Evolutionary conservation across 2,888 invertebrate species (phyloP).

Genomic region (Dasypogon diadema): DNA sequence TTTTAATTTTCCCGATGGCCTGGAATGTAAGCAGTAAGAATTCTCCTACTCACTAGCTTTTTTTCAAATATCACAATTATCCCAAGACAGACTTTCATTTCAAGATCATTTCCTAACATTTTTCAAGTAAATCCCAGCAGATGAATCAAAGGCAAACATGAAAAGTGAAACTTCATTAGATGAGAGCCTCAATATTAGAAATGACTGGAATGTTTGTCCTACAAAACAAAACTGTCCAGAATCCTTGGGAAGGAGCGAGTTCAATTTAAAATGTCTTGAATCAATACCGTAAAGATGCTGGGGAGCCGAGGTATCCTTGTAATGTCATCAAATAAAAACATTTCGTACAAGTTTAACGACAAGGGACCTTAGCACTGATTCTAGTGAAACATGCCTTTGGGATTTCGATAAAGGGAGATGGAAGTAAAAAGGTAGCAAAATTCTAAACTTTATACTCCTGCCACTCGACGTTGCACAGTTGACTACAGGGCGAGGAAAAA

Average conservation of each 20-base stretch:
- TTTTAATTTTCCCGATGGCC: too few relatives aligned
- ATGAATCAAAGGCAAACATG: neutral
- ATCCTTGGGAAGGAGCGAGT: neutral
- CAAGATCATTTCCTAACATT: neutral
- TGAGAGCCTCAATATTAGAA: neutral
- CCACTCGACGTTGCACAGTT: too few relatives aligned
- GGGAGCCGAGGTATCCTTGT: neutral
- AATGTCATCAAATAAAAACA: neutral
- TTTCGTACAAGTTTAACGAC: constrained; percentile 1
- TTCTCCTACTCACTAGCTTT: too few relatives aligned
- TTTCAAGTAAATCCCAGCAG: neutral
- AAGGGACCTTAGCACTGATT: constrained; percentile 1
- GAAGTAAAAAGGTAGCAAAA: too few relatives aligned
- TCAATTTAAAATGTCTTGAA: constrained; percentile 8
- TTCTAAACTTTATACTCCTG: too few relatives aligned
- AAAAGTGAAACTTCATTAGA: constrained; percentile 1
- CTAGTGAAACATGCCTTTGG: neutral
- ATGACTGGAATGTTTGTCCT: neutral
- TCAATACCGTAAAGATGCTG: neutral
- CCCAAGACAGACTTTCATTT: neutral
- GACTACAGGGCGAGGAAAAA: too few relatives aligned
- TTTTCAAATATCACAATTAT: neutral
- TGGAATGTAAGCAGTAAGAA: too few relatives aligned
- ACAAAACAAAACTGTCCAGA: neutral
- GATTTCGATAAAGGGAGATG: neutral